These are phyloP conservation scores for Diabrotica undecimpunctata DNA, from an alignment of 1,140 invertebrate species.

Conservation along the genomic window DNA sequence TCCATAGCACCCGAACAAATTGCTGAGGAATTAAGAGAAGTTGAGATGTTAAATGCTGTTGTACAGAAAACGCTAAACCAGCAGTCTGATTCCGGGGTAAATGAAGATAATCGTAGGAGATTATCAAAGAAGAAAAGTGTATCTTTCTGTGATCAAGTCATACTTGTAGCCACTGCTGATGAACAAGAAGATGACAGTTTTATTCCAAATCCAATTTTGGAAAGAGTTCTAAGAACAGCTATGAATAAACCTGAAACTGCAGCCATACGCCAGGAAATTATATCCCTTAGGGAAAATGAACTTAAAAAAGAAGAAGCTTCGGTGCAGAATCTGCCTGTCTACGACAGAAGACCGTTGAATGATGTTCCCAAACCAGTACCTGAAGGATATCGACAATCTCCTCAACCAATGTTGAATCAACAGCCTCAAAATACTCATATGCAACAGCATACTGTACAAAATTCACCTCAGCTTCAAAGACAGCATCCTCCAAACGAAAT, in stretches of 20 bases:
- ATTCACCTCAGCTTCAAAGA: conserved; percentile 4
- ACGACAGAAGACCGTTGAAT: conserved; percentile 20
- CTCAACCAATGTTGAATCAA: conserved; percentile 3
- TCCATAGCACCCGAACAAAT: conserved; percentile 44
- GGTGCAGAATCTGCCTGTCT: conserved; percentile 19
- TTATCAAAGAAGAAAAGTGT: conserved; percentile 86
- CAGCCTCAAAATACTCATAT: background rate
- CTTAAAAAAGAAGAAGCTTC: conserved; percentile 2
- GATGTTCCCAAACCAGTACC: conserved; percentile 18
- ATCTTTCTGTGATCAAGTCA: conserved; percentile 90
- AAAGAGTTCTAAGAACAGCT: conserved; percentile 77
- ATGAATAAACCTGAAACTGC: conserved; percentile 68
- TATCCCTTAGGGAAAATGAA: conserved; percentile 50
- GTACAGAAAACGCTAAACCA: conserved; percentile 49
- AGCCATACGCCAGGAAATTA: conserved; percentile 52
- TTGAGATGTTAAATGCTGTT: conserved; percentile 52
- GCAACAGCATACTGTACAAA: background rate
- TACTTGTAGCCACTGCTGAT: conserved; percentile 85
- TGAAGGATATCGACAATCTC: conserved; percentile 9
- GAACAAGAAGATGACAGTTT: conserved; percentile 87
- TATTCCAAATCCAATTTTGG: conserved; percentile 86
- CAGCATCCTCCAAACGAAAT: conserved; percentile 5
- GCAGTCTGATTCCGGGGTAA: background rate
- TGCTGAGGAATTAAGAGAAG: conserved; percentile 53
- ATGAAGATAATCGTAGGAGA: conserved; percentile 25